Percentiles rank a stretch among this genome's conserved stretches.
Evolutionary conservation across 1,140 invertebrate genomes (phyloP).

Genomic region (Drosophila nikananu): DNA sequence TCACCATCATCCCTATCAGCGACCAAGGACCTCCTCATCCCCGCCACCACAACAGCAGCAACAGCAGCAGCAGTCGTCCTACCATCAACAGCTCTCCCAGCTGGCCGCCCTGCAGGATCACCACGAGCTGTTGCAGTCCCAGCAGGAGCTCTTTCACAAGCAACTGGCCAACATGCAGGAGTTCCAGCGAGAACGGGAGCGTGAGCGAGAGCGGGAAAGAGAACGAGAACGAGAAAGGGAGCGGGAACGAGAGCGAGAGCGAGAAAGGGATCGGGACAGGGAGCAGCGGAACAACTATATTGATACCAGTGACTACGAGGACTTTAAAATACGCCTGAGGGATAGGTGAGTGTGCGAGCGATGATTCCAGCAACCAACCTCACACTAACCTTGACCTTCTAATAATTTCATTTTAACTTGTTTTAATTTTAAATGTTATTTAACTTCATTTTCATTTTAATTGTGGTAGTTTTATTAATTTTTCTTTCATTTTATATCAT

Average conservation of each 20-base stretch:
- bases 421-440: neutral
- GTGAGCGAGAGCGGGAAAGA: slow-evolving; percentile 39
- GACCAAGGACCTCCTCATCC: slow-evolving; percentile 60
- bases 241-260: slow-evolving; percentile 7
- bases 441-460: neutral
- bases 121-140: slow-evolving; percentile 66
- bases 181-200: slow-evolving; percentile 58
- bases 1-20: slow-evolving; percentile 74
- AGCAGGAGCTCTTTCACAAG: slow-evolving; percentile 73
- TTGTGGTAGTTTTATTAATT: too few relatives aligned
- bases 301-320: slow-evolving; percentile 72
- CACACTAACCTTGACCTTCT: slow-evolving; percentile 13
- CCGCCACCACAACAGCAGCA: slow-evolving; percentile 50
- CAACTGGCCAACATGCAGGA: slow-evolving; percentile 70
- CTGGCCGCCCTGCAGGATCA: slow-evolving; percentile 72
- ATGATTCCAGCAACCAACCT: slow-evolving; percentile 5
- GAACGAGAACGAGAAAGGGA: slow-evolving; percentile 50
- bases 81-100: slow-evolving; percentile 68
- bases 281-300: slow-evolving; percentile 52
- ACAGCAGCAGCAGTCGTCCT: slow-evolving; percentile 59
- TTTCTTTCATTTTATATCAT: neutral
- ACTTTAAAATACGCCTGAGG: slow-evolving; percentile 82
- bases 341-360: slow-evolving; percentile 82
- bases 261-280: slow-evolving; percentile 36
- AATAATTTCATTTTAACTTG: neutral